Percentiles rank a stretch among this genome's conserved stretches.
phyloP scores from a whole-genome alignment of 2,888 invertebrate species.

The Synergus laeviventris region DNA sequence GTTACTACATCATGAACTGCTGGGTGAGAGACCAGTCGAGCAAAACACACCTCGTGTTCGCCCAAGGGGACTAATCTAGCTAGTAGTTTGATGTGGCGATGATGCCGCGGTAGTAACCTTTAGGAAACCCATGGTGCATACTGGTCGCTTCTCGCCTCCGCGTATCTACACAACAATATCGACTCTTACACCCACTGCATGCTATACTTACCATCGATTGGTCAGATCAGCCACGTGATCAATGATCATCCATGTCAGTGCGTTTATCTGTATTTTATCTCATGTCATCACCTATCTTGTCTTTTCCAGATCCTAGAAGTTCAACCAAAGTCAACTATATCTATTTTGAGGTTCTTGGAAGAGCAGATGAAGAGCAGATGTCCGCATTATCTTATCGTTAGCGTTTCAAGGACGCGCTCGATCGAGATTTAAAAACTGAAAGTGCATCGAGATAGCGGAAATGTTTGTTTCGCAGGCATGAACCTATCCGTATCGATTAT shows the following conservation, averaged over 20 bases:
- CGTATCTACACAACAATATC: slow-evolving; percentile 25
- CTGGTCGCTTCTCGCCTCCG: slow-evolving; percentile 46
- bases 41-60: slow-evolving; percentile 66
- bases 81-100: slow-evolving; percentile 63
- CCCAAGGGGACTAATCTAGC: slow-evolving; percentile 66
- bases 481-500: not conserved
- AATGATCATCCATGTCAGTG: slow-evolving; percentile 43
- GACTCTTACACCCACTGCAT: slow-evolving; percentile 15
- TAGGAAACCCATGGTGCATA: slow-evolving; percentile 53
- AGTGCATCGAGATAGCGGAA: not conserved
- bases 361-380: too few species aligned
- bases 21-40: slow-evolving; percentile 58
- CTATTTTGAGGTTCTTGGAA: too few species aligned
- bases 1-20: slow-evolving; percentile 53
- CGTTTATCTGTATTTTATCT: slow-evolving; percentile 44
- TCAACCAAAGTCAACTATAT: too few species aligned
- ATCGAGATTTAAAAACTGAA: not conserved
- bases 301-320: not conserved
- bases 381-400: not conserved
- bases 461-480: not conserved
- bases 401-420: not conserved
- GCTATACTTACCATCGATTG: slow-evolving; percentile 6
- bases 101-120: slow-evolving; percentile 64
- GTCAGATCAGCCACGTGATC: slow-evolving; percentile 35
- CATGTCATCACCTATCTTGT: not conserved